phyloP scores from a whole-genome alignment of 2,797 vertebrate species.

The Alfaro cultratus region DNA sequence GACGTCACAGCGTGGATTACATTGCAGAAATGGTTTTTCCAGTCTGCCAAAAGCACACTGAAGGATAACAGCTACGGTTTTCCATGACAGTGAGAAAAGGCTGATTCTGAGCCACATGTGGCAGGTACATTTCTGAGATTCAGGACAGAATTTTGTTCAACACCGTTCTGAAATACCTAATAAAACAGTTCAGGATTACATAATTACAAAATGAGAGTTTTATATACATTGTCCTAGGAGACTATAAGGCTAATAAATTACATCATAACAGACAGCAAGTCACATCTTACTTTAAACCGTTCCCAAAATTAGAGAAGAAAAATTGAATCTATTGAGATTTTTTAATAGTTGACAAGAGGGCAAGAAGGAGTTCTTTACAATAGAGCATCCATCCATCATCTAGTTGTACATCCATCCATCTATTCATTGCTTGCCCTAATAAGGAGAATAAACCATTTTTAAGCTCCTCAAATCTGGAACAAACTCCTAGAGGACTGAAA shows the following conservation, averaged over 20 bases:
- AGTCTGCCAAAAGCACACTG: background rate
- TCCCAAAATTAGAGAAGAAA: background rate
- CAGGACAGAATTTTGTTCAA: background rate
- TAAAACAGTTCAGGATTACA: background rate
- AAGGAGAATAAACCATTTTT: too few species aligned
- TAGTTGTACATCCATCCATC: too few species aligned
- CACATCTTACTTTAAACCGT: background rate
- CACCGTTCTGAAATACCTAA: background rate
- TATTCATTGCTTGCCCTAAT: too few species aligned
- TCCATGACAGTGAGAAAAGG: background rate
- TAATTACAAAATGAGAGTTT: background rate
- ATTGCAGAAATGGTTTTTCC: background rate
- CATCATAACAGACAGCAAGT: background rate
- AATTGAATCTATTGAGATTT: background rate
- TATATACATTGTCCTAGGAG: background rate
- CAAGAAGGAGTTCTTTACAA: background rate
- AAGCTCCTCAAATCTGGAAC: too few species aligned
- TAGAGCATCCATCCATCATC: too few species aligned
- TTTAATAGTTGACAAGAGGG: background rate
- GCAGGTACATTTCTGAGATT: background rate
- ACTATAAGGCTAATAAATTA: background rate
- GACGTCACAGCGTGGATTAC: background rate
- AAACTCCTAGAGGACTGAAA: too few species aligned
- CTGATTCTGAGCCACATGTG: background rate
- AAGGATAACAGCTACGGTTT: background rate